These are phyloP conservation scores for Orgyia antiqua DNA, from an alignment of 2,888 invertebrate genomes.

Conservation along the genomic window DNA sequence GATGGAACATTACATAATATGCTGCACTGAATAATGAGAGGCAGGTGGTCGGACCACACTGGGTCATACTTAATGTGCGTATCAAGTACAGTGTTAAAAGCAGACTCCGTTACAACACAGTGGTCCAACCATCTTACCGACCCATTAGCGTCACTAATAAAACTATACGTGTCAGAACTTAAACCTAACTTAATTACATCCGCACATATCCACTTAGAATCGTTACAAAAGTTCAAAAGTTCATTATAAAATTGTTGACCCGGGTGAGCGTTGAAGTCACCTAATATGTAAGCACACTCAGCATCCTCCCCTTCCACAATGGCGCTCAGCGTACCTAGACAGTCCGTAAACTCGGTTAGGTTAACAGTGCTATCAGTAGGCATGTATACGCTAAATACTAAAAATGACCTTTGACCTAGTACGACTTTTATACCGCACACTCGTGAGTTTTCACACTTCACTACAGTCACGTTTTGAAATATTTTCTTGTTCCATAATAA, in stretches of 20 bases:
- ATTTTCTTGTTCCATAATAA: slow-evolving; percentile 1
- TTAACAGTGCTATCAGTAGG: slow-evolving; percentile 4
- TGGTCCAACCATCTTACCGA: too few relatives aligned
- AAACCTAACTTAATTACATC: not conserved
- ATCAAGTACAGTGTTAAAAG: too few relatives aligned
- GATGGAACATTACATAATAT: too few relatives aligned
- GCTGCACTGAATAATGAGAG: too few relatives aligned
- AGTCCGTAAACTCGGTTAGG: slow-evolving; percentile 3
- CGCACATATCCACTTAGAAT: slow-evolving; percentile 5
- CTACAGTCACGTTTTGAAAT: not conserved
- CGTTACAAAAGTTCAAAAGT: slow-evolving; percentile 5
- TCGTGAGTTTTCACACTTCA: not conserved
- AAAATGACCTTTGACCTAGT: too few relatives aligned
- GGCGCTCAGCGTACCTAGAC: slow-evolving; percentile 2
- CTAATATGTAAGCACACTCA: slow-evolving; percentile 9
- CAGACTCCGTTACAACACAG: too few relatives aligned
- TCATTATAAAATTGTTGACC: slow-evolving; percentile 12
- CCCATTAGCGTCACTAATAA: too few relatives aligned
- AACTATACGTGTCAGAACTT: too few relatives aligned
- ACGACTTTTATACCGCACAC: too few relatives aligned
- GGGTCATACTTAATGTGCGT: too few relatives aligned
- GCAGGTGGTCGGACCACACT: too few relatives aligned
- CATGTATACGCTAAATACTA: slow-evolving; percentile 7
- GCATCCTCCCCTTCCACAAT: slow-evolving; percentile 4
- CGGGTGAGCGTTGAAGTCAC: slow-evolving; percentile 11